phyloP scores from a whole-genome alignment of 2,113 vertebrate genomes.

The Ciconia boyciana region DNA sequence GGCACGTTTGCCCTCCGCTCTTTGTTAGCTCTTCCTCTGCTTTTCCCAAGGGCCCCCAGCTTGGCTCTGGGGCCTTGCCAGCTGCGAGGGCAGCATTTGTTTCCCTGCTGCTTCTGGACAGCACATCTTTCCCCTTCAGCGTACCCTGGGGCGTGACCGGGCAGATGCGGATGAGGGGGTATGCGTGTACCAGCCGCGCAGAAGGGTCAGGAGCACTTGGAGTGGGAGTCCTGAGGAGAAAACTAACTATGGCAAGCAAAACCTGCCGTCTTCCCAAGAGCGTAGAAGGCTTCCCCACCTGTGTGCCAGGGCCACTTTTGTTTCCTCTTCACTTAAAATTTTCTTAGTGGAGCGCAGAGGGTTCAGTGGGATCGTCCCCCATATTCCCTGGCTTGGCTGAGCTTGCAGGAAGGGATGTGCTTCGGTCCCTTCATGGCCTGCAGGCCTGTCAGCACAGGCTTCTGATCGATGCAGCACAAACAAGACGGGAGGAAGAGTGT shows the following conservation, averaged over 20 bases:
- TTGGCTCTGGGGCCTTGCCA: not conserved
- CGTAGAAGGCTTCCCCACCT: not conserved
- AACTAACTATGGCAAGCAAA: not conserved
- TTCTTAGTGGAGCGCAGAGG: not conserved
- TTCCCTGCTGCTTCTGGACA: too few species aligned
- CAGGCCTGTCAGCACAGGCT: not conserved
- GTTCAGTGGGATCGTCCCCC: not conserved
- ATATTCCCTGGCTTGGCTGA: not conserved
- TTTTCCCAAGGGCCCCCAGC: fast-evolving
- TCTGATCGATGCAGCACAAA: not conserved
- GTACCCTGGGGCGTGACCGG: not conserved
- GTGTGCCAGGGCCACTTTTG: not conserved
- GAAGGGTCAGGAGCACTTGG: not conserved
- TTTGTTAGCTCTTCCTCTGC: not conserved
- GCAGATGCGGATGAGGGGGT: not conserved
- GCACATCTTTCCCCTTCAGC: not conserved
- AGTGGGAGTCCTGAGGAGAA: not conserved
- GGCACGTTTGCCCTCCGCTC: not conserved
- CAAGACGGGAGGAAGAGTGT: not conserved
- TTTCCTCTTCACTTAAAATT: not conserved
- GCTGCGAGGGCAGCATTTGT: not conserved
- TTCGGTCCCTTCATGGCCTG: not conserved
- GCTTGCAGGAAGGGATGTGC: not conserved
- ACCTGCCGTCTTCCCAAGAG: not conserved
- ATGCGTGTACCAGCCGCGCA: not conserved